Base-by-base conservation (phyloP, 2,113 vertebrate genomes). In the Synodontis membranacea region DNA sequence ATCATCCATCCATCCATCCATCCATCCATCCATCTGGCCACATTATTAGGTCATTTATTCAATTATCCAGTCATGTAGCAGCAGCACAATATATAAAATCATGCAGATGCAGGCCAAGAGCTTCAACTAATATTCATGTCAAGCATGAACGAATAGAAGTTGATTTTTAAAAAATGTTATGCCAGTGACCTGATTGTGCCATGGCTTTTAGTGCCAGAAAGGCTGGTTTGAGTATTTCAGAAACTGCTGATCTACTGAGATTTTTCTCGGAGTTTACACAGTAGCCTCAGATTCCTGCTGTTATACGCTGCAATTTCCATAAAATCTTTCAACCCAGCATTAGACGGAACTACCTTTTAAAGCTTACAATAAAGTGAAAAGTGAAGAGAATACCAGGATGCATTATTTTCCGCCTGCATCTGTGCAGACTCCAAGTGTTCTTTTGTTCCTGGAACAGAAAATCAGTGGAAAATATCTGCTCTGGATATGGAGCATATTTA, bases 401-500 rank as follows among this genome's bases (percentile, higher is more conserved):
- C 60, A 68, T 23, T 31, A 56, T 48, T 56, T 78, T 54, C 85
- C 34, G 25, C 15, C 44, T 86, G 75, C 58, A 58, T 80, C 34
- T 72, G 37, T 66, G 17, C 28, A n/a, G 52, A 48, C 64, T 86
- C 50, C 37, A 82, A 81, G 56, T 31, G 50, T 28, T 31, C 10
- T 72, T 62, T 60, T 12, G 34, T 72, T 82, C 52, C 44, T 44
- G 85, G 80, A 86, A 74, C 31, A 79, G n/a, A 66, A 85, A 79
- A 34, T 50, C 37, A 34, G 37, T 86, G 85, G 85, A 80, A 81
- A 81, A 58, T 31, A 39, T 68, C 60, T 58, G 60, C 44, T 70
- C 48, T 68, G 46, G 56, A 81, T 80, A 75, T 76, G 39, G 54
- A 56, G 52, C 70, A 84, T 58, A 68, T 58, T 81, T 86, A 21